Base-by-base conservation (phyloP, 2,797 vertebrate species). In the Neosalanx taihuensis region DNA sequence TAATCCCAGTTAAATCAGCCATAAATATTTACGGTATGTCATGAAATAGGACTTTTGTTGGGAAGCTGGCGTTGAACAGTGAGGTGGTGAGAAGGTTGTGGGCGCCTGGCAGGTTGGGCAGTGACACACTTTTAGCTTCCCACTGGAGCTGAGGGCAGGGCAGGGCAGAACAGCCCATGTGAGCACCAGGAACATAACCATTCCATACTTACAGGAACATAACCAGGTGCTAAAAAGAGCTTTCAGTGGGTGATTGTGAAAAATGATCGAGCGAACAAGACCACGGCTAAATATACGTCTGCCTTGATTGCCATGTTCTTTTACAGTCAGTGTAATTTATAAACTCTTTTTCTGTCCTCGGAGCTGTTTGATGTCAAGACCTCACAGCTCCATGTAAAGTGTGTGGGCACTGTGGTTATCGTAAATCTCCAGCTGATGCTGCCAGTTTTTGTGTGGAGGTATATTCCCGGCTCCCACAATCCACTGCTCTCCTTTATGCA, bases 191-290 rank as follows among this genome's bases (percentile, higher is more conserved):
- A 46, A 13, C n/a, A n/a, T n/a, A n/a, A n/a, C n/a, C n/a, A n/a
- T n/a, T n/a, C n/a, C n/a, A n/a, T n/a, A n/a, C n/a, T n/a, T n/a
- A n/a, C 62, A 30, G 64, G 62, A 76, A 72, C 67, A 78, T 35
- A 59, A 81, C 49, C 71, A 72, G 60, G 69, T 81, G 72, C 46
- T 78, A 74, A 78, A 81, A 82, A 15, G 64, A 64, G 61, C 49
- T 79, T 82, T 82, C 76, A 76, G 9, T 80, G 23, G 18, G 17
- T 61, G 62, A 56, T 75, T 59, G 62, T 65, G 53, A 65, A 46
- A 59, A 70, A 64, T 49, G 5, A 64, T 31, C 49, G 41, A 31
- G 29, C 7, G 46, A 64, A 60, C 67, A 33, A 59, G 23, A 31
- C n/a, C 13, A 0, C 5, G 63, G 64, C 76, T 81, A 83, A 79